Base-by-base conservation (phyloP, 2,113 vertebrate species). In the Clarias magur region DNA sequence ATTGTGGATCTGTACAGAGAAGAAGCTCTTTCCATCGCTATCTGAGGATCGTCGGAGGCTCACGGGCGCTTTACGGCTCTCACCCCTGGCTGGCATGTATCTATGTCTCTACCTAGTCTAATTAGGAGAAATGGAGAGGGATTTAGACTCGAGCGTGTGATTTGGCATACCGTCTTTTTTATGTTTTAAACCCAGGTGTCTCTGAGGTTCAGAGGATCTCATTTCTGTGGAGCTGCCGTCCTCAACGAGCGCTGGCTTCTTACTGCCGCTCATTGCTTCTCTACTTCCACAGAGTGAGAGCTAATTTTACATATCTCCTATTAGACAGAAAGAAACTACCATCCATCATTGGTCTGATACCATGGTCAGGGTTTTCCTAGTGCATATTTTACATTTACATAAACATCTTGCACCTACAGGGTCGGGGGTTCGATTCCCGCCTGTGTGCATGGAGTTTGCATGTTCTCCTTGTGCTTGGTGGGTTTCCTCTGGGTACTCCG, bases 171-270 rank as follows among this genome's bases (percentile, higher is more conserved):
- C 2, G 62, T 38, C 3, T 30, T 38, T 78, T 78, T 76, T 78
- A 8, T 48, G 7, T 48, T 48, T 48, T 48, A 1, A 48, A 48
- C 38, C 62, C 89, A 98, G 96, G 96, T 97, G n/a, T 97, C 96
- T 67, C 90, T 98, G 82, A 96, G 94, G 92, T 90, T 91, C 90
- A 93, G 90, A 23, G 92, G 95, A 13, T 93, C 92, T 68, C 97
- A 97, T 87, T 95, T 97, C 93, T 98, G 97, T 81, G 97, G 96
- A 86, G 96, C 96, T 75, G 94, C 96, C 80, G 94, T 97, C 90
- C 92, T 97, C 91, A 95, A 93, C 30, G 92, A 95, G 25, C 93
- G 90, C 85, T 96, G 97, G 95, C 92, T 98, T 65, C 88, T 97
- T 86, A 97, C 96, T 0, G 97, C 97, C 2, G 97, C 97, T 87